phyloP scores from a whole-genome alignment of 2,113 vertebrate genomes.

The Mesembrinibis cayennensis region DNA sequence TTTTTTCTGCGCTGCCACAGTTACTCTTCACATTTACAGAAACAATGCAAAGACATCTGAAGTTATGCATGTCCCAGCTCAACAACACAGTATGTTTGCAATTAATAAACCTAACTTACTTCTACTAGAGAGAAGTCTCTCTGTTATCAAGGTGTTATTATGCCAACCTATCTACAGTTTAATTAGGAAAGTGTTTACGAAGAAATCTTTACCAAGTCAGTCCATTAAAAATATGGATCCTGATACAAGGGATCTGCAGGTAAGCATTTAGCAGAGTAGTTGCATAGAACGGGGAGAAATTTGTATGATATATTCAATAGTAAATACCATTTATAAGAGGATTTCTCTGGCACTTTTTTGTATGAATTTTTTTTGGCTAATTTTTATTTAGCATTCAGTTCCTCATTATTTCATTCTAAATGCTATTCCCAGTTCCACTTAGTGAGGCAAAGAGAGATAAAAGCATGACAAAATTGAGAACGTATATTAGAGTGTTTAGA shows the following conservation, averaged over 20 bases:
- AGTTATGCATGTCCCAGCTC: not conserved
- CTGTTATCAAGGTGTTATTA: not conserved
- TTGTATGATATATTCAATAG: not conserved
- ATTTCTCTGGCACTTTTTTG: not conserved
- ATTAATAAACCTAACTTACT: not conserved
- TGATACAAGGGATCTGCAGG: not conserved
- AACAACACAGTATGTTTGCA: not conserved
- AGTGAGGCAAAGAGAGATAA: not conserved
- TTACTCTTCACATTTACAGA: not conserved
- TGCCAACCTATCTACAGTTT: not conserved
- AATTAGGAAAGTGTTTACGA: not conserved
- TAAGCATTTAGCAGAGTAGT: not conserved
- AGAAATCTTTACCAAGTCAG: not conserved
- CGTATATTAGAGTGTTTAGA: not conserved
- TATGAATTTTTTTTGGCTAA: not conserved
- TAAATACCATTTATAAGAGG: not conserved
- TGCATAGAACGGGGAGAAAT: not conserved
- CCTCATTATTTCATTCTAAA: not conserved
- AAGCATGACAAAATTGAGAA: not conserved
- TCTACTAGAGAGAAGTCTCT: not conserved
- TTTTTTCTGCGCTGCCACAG: not conserved
- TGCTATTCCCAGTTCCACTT: not conserved
- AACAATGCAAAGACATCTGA: not conserved
- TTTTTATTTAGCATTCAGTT: not conserved
- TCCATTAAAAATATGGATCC: not conserved